Evolutionary conservation across 1,140 invertebrate genomes (phyloP).

Genomic region (Drosophila sproati): DNA sequence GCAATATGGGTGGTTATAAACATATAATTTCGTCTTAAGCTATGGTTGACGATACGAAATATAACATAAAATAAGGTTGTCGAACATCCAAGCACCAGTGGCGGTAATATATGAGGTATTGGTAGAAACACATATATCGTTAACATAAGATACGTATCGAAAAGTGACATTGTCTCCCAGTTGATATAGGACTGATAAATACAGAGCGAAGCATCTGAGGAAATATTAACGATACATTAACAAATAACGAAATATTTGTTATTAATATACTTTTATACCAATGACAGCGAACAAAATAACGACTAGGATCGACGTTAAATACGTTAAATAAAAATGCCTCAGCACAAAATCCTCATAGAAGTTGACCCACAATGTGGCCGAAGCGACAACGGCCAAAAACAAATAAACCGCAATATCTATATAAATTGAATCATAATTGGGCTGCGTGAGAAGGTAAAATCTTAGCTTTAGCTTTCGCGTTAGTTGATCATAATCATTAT

Average conservation of each 20-base stretch:
- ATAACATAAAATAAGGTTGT: constrained; percentile 87
- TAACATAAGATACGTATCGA: constrained; percentile 88
- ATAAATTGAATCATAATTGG: constrained; percentile 9
- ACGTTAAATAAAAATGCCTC: constrained; percentile 82
- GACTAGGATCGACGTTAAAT: constrained; percentile 84
- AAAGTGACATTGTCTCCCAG: constrained; percentile 86
- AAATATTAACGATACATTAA: too few species aligned
- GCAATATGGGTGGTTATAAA: constrained; percentile 76
- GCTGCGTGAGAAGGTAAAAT: constrained; percentile 5
- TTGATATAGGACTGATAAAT: constrained; percentile 84
- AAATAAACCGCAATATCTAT: constrained; percentile 76
- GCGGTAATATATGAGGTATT: constrained; percentile 88
- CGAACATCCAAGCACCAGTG: constrained; percentile 87
- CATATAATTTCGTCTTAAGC: constrained; percentile 64
- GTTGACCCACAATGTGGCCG: constrained; percentile 84
- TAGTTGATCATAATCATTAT: background rate
- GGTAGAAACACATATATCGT: constrained; percentile 92
- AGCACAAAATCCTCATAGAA: constrained; percentile 84
- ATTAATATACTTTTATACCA: constrained; percentile 47
- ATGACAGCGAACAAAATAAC: constrained; percentile 40
- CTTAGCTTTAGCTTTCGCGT: background rate
- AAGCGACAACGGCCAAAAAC: constrained; percentile 80
- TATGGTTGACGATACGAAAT: constrained; percentile 84
- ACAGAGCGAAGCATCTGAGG: constrained; percentile 85
- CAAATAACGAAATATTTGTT: background rate